phyloP scores from a whole-genome alignment of 1,140 invertebrate species.

The Ctenoplectra terminalis region DNA sequence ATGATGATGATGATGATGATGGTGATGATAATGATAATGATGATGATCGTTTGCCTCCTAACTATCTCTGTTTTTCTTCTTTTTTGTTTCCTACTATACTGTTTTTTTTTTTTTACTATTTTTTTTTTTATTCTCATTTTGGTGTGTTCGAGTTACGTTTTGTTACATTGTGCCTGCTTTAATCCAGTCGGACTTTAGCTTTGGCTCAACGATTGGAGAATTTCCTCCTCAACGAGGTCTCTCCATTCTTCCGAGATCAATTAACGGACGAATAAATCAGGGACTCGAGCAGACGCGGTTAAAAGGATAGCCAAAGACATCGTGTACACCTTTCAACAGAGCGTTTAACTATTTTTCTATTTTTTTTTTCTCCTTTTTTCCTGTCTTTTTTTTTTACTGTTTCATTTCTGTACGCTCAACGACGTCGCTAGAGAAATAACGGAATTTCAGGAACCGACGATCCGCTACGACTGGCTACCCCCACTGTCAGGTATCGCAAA shows the following conservation, averaged over 20 bases:
- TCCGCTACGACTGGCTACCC: constrained; percentile 74
- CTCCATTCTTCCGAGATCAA: background rate
- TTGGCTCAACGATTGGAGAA: background rate
- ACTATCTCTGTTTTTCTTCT: constrained; percentile 24
- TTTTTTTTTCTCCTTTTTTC: background rate
- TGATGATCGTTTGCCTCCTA: constrained; percentile 35
- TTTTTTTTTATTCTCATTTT: constrained; percentile 2
- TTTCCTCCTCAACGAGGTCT: background rate
- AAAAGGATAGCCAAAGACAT: background rate
- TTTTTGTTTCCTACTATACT: constrained; percentile 15
- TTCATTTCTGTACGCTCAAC: background rate
- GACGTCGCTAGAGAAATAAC: constrained; percentile 15
- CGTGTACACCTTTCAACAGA: background rate
- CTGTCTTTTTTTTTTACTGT: background rate
- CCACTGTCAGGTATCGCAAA: constrained; percentile 73
- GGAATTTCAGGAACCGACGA: constrained; percentile 56
- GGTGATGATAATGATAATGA: constrained; percentile 14
- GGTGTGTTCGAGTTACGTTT: constrained; percentile 41
- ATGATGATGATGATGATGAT: constrained; percentile 33
- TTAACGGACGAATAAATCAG: constrained; percentile 20
- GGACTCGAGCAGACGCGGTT: background rate
- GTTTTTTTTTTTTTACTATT: background rate
- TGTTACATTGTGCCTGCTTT: constrained; percentile 43
- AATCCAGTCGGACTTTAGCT: constrained; percentile 21
- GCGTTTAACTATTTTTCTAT: background rate